Base-by-base conservation (phyloP, 37 sponge, comb jelly and placozoan species). In the Halisarca cf. caerulea region DNA sequence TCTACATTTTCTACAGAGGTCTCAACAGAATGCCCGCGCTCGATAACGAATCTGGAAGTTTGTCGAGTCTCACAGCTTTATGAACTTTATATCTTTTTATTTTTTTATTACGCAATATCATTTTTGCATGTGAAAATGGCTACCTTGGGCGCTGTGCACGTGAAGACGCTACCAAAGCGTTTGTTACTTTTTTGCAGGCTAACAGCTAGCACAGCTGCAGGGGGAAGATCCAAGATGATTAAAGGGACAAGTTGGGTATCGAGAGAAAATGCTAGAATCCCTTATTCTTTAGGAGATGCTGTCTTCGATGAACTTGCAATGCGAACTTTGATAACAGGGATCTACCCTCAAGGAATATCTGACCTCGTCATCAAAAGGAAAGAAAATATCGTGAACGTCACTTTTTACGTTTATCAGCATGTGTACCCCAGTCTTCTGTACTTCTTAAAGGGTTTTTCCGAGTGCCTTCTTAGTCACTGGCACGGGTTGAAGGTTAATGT, bases 291-390 rank as follows among this genome's bases (percentile, higher is more conserved):
- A n/a, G 77, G 38, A 9, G 77, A 74, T 41, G 77, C 77, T 24
- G 24, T 74, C 42, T 74, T 74, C 42, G 77, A 74, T 38, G 77
- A 74, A n/a, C 8, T 74, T n/a, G 32, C 77, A 33, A 74, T 74
- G 77, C 32, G 77, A 25, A 74, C 39, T 42, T 37, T 74, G n/a
- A 74, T 74, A 74, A 15, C n/a, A 44, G 77, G 77, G 6, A 40
- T 74, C 45, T 74, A 74, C 44, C 77, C 77, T 23, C 32, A 74
- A 43, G 42, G 77, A 0, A 74, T 74, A 15, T 74, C 77, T 40
- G 77, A 74, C 44, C 38, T 74, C 2, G 36, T 74, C 42, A 74
- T 74, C 25, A 74, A 74, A 40, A 37, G 77, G 42, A 74, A 74
- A 43, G 77, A 74, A 40, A 74, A 74, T 37, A 33, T 44, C 0